These are phyloP conservation scores for Limonius californicus DNA, from an alignment of 1,140 invertebrate genomes.

Conservation along the genomic window DNA sequence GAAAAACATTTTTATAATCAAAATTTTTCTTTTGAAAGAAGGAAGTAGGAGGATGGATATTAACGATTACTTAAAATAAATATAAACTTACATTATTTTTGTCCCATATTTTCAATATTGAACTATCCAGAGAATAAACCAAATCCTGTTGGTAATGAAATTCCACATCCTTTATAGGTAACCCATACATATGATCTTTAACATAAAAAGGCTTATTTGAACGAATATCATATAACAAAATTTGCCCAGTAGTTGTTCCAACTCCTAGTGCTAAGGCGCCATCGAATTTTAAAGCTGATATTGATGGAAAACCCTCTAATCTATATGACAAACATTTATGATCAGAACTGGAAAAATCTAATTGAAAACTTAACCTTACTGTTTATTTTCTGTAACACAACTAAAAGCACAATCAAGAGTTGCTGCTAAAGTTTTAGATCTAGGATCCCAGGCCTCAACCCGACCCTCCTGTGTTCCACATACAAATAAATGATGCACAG, in stretches of 20 bases:
- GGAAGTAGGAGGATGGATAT: too few species aligned
- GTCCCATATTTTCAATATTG: constrained; percentile 94
- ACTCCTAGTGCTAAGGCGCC: constrained; percentile 84
- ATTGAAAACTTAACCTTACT: too few species aligned
- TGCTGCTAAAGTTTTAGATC: constrained; percentile 69
- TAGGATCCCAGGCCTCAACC: constrained; percentile 95
- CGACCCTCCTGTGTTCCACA: constrained; percentile 89
- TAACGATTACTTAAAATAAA: constrained; percentile 42
- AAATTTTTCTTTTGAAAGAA: constrained; percentile 38
- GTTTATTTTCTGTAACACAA: constrained; percentile 57
- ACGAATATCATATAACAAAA: constrained; percentile 92
- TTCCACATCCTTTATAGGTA: constrained; percentile 86
- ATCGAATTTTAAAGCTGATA: constrained; percentile 78
- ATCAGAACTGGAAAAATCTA: too few species aligned
- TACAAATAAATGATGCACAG: constrained; percentile 80
- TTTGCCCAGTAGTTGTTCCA: constrained; percentile 89
- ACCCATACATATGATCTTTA: constrained; percentile 94
- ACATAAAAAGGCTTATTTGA: constrained; percentile 82
- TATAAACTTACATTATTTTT: constrained; percentile 72
- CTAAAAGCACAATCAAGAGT: constrained; percentile 83
- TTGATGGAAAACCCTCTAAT: constrained; percentile 63
- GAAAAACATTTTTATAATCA: constrained; percentile 34
- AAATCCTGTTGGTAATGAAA: constrained; percentile 80
- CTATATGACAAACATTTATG: constrained; percentile 44
- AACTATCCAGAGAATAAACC: constrained; percentile 88